A percentile compares a stretch with the other conserved stretches of the same genome.
These are phyloP conservation scores for Cebus imitator DNA, from an alignment of 2,113 vertebrate genomes.

Conservation along the genomic window DNA sequence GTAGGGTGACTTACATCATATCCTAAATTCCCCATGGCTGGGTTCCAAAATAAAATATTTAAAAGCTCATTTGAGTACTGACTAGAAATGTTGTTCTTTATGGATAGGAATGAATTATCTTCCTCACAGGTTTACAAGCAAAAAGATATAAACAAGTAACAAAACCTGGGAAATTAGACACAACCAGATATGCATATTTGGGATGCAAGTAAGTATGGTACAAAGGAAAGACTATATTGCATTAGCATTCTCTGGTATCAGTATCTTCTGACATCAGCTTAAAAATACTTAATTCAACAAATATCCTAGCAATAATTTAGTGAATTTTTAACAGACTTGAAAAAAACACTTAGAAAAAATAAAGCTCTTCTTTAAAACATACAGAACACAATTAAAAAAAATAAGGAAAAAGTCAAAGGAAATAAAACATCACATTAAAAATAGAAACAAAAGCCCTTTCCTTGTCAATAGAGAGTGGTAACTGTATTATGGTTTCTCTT, in stretches of 20 bases:
- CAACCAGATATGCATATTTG: background rate
- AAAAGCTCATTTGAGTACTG: background rate
- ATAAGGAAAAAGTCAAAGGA: background rate
- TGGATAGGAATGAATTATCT: background rate
- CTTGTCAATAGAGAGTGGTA: background rate
- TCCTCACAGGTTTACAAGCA: background rate
- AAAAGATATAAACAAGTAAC: background rate
- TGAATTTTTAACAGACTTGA: background rate
- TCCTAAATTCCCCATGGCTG: background rate
- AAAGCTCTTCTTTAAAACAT: background rate
- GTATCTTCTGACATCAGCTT: background rate
- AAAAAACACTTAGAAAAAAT: background rate
- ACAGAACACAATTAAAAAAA: background rate
- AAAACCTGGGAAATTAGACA: background rate
- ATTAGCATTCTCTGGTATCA: background rate
- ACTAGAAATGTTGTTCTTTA: background rate
- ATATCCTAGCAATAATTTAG: background rate
- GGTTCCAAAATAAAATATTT: background rate
- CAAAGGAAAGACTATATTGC: background rate
- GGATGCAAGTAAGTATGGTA: accelerated
- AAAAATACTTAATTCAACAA: background rate
- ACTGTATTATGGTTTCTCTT: background rate
- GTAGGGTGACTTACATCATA: background rate
- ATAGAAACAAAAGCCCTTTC: background rate
- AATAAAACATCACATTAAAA: background rate